Base-by-base conservation (phyloP, 2,888 invertebrate species). In the Pyrrhia umbra region DNA sequence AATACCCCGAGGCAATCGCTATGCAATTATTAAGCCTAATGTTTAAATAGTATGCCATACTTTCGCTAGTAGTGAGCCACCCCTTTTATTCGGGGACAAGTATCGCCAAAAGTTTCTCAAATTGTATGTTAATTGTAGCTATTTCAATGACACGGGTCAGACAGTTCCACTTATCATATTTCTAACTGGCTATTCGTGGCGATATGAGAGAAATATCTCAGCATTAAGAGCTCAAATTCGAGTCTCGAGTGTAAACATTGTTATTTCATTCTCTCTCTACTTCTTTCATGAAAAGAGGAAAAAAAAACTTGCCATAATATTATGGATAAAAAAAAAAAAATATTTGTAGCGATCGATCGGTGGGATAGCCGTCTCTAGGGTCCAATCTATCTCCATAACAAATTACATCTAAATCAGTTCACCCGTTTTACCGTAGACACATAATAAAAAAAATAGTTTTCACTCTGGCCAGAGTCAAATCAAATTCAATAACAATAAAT, bases 11-110 rank as follows among this genome's bases (percentile, higher is more conserved):
- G 55, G 72, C 60, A 42, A 60, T 46, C n/a, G 34, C 20, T 37
- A 52, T 66, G 51, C 67, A 60, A 67, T 70, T 60, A 72, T 66
- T 56, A 67, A 58, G 30, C 18, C 39, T 70, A 63, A 62, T 63
- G 15, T 45, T 47, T 40, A 50, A 69, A 56, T 50, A 27, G 4
- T 47, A 18, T 27, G 25, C 39, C 23, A 43, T 46, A 30, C 56
- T 69, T 46, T 55, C 21, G 56, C 34, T 37, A 56, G 63, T 27
- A 58, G 50, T 58, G 37, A 0, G 21, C 37, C 50, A 10, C 30
- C 63, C 64, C 40, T 25, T 45, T 4, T 2, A 10, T 37, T 39
- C 13, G 34, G 49, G 37, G 18, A 47, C 6, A 23, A 30, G 15
- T 20, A 27, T 62, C 9, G 30, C 52, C 16, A 37, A 60, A 61